A percentile compares a stretch with the other conserved stretches of the same genome.
These are phyloP conservation scores for Saccostrea echinata DNA, from an alignment of 1,140 invertebrate genomes.

Conservation along the genomic window DNA sequence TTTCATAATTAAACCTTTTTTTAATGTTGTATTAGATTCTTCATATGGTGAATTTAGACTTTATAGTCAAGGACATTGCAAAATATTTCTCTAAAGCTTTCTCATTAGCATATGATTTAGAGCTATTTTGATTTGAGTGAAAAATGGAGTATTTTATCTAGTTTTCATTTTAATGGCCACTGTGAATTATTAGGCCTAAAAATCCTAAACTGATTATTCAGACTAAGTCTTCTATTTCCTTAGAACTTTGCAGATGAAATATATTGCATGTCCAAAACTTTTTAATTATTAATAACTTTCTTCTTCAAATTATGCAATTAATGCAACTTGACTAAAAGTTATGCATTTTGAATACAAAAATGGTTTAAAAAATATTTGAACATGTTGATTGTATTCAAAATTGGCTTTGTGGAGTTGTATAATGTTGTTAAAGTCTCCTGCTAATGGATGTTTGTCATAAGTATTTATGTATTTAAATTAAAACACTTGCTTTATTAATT, in stretches of 20 bases:
- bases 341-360: not conserved
- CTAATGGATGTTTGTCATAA: too few relatives aligned
- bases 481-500: not conserved
- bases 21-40: too few relatives aligned
- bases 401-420: too few relatives aligned
- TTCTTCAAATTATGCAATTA: not conserved
- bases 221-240: not conserved
- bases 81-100: not conserved
- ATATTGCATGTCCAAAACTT: not conserved
- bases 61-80: too few relatives aligned
- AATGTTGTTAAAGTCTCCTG: too few relatives aligned
- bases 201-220: not conserved
- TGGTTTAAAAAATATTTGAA: not conserved
- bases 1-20: too few relatives aligned
- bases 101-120: not conserved
- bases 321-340: not conserved
- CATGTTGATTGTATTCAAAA: too few relatives aligned
- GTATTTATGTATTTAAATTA: not conserved
- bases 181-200: not conserved
- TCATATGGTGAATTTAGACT: too few relatives aligned
- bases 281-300: not conserved
- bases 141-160: not conserved
- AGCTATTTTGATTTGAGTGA: not conserved
- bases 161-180: not conserved
- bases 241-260: slow-evolving; percentile 14